phyloP scores from a whole-genome alignment of 2,888 invertebrate species.

The Galeopsomyia nigrocyanea region DNA sequence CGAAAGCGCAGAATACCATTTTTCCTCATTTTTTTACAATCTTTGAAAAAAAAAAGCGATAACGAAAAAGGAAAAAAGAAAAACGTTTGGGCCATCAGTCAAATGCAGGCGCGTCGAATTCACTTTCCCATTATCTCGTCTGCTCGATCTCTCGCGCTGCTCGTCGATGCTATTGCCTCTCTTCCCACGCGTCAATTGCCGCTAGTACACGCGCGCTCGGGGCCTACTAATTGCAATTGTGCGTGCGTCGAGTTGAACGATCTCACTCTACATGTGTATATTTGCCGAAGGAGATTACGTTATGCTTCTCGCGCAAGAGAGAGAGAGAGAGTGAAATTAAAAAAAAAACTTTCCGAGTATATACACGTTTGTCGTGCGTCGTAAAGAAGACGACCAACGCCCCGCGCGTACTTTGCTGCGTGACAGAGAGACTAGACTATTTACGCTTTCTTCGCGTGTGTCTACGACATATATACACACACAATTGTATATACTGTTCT shows the following conservation, averaged over 20 bases:
- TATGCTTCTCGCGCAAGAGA: no score
- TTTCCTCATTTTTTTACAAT: no score
- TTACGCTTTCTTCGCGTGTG: no score
- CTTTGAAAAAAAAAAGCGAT: no score
- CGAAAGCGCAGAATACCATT: no score
- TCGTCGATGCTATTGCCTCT: conserved; percentile 15
- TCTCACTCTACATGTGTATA: conserved; percentile 8
- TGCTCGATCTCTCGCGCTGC: background rate
- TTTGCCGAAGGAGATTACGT: background rate
- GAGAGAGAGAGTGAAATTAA: conserved; percentile 20
- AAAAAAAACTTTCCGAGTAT: no score
- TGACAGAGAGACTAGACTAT: background rate
- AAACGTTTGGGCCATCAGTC: background rate
- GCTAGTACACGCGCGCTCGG: conserved; percentile 11
- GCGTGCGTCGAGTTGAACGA: conserved; percentile 41
- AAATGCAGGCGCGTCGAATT: conserved; percentile 10
- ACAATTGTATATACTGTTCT: no score
- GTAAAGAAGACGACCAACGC: conserved; percentile 16
- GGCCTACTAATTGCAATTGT: conserved; percentile 43
- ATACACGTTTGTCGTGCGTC: no score
- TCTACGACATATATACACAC: no score
- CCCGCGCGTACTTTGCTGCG: background rate
- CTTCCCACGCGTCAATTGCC: conserved; percentile 46
- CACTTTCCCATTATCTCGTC: conserved; percentile 39
- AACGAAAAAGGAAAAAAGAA: background rate